Conservation (phyloP, 2,113 vertebrate genomes). For the Bombycilla garrulus region DNA sequence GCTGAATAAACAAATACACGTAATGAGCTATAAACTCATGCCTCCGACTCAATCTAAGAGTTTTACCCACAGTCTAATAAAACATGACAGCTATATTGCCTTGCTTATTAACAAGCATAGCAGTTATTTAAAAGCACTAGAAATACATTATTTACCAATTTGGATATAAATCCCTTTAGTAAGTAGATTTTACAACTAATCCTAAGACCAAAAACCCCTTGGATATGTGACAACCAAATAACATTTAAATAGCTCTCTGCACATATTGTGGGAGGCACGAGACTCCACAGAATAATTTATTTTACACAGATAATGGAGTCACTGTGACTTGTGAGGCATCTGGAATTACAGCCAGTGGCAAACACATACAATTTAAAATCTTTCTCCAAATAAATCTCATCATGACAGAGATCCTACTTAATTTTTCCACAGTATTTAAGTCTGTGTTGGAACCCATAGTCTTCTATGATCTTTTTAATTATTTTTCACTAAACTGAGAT, state of each 20-base stretch:
- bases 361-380: neutral
- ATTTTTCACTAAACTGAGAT: conserved; percentile 50
- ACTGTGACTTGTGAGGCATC: neutral
- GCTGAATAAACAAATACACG: neutral
- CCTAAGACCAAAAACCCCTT: neutral
- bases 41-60: neutral
- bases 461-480: neutral
- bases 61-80: neutral
- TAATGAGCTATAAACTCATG: neutral
- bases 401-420: neutral
- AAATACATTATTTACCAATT: neutral
- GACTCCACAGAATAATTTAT: neutral
- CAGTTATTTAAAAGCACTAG: neutral
- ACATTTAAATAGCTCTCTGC: neutral
- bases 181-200: conserved; percentile 5
- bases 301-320: neutral
- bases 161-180: neutral
- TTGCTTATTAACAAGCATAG: neutral
- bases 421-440: neutral
- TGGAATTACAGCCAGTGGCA: neutral
- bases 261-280: neutral
- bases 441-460: neutral
- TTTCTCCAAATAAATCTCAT: conserved; percentile 8
- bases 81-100: conserved; percentile 4
- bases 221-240: neutral